Percentiles rank a stretch among this genome's conserved stretches.
phyloP scores from a whole-genome alignment of 2,888 invertebrate species.

The Dynastes grantii region DNA sequence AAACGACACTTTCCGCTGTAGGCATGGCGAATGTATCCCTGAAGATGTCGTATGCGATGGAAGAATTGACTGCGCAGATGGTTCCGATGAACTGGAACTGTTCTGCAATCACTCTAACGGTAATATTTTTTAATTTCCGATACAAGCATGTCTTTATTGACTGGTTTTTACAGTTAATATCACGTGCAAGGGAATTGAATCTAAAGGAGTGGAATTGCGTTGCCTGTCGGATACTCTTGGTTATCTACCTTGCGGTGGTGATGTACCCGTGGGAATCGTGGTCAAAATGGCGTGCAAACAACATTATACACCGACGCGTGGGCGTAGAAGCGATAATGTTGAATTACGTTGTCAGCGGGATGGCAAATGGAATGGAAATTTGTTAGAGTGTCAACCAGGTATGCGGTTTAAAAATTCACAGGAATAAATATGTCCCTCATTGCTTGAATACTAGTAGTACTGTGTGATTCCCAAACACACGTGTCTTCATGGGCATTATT shows the following conservation, averaged over 20 bases:
- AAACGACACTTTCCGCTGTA: slow-evolving; percentile 57
- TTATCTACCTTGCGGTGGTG: slow-evolving; percentile 63
- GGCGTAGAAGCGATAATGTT: slow-evolving; percentile 55
- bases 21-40: slow-evolving; percentile 57
- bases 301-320: slow-evolving; percentile 60
- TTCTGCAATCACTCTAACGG: slow-evolving; percentile 60
- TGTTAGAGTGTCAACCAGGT: slow-evolving; percentile 67
- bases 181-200: slow-evolving; percentile 59
- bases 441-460: no score
- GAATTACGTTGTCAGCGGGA: slow-evolving; percentile 66
- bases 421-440: no score
- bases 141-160: no score
- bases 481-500: no score
- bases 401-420: slow-evolving; percentile 50
- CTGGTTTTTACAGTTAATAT: slow-evolving; percentile 16
- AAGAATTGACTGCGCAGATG: slow-evolving; percentile 58
- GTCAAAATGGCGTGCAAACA: slow-evolving; percentile 66
- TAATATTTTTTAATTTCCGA: slow-evolving; percentile 33
- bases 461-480: no score
- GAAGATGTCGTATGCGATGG: slow-evolving; percentile 57
- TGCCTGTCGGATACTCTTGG: slow-evolving; percentile 64
- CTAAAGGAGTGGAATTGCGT: slow-evolving; percentile 56
- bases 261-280: slow-evolving; percentile 65
- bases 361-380: slow-evolving; percentile 68
- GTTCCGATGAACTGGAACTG: slow-evolving; percentile 58